phyloP scores from a whole-genome alignment of 2,113 vertebrate genomes.

The Myrmecobius fasciatus region DNA sequence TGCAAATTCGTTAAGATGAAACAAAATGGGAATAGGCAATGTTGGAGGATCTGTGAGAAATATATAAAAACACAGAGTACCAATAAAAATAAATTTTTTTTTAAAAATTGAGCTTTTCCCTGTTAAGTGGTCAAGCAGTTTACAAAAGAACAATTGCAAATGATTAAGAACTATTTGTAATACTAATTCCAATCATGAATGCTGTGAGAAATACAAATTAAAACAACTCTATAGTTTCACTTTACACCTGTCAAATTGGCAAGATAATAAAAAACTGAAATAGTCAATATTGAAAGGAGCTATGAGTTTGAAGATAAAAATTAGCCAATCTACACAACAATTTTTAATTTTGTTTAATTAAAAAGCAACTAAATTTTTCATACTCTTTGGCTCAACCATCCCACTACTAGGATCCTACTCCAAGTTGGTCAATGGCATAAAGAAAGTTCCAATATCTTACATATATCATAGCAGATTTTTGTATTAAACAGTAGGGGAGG shows the following conservation, averaged over 20 bases:
- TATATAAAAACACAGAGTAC: not conserved
- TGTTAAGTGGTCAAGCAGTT: not conserved
- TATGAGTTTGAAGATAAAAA: not conserved
- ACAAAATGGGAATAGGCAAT: not conserved
- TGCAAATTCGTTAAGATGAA: not conserved
- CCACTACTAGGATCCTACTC: not conserved
- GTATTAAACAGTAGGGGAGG: too few species aligned
- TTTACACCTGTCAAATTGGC: not conserved
- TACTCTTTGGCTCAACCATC: not conserved
- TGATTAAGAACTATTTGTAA: not conserved
- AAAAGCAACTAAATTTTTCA: not conserved
- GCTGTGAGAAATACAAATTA: not conserved
- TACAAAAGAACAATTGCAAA: not conserved
- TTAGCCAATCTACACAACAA: not conserved
- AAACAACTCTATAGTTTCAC: not conserved
- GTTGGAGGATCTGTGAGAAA: not conserved
- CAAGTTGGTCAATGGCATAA: not conserved
- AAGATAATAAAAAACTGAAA: not conserved
- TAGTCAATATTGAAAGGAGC: not conserved
- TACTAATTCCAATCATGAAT: not conserved
- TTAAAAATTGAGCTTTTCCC: not conserved
- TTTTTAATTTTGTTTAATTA: not conserved
- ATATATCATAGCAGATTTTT: not conserved
- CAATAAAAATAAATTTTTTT: not conserved
- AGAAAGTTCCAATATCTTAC: not conserved